phyloP scores from a whole-genome alignment of 2,113 vertebrate genomes.

The Petrocephalus zakoni region DNA sequence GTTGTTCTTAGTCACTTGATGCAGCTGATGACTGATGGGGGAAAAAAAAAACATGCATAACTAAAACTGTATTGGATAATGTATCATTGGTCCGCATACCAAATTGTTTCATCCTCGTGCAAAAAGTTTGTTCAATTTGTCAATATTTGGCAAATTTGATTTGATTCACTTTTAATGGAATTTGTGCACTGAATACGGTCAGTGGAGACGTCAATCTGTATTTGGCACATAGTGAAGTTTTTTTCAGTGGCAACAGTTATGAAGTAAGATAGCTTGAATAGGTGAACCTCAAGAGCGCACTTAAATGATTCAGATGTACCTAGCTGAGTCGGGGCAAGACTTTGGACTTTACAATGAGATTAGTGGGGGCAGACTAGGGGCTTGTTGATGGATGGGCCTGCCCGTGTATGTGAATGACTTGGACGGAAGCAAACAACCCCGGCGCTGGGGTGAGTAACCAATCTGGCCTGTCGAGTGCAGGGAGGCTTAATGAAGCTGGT shows the following conservation, averaged over 20 bases:
- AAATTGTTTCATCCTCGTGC: neutral
- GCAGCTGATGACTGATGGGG: neutral
- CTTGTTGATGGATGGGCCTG: neutral
- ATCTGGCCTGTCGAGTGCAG: neutral
- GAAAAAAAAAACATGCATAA: too few species aligned
- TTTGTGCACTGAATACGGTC: neutral
- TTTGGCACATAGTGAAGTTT: neutral
- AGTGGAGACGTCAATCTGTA: neutral
- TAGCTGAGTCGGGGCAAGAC: conserved; percentile 43
- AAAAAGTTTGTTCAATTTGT: neutral
- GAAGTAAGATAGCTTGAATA: conserved; percentile 38
- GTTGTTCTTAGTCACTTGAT: neutral
- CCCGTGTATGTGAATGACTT: neutral
- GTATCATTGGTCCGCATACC: neutral
- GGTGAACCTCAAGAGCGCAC: conserved; percentile 30
- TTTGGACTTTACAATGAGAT: conserved; percentile 55
- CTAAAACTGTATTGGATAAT: neutral
- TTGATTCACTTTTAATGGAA: neutral
- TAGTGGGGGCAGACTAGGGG: conserved; percentile 37
- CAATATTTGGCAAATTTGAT: neutral
- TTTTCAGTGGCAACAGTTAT: conserved; percentile 44
- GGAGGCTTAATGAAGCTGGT: neutral
- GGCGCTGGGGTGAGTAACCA: neutral
- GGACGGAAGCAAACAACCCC: neutral
- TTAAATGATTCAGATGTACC: conserved; percentile 44